phyloP scores from a whole-genome alignment of 2,797 vertebrate species.

The Streptopelia turtur region DNA sequence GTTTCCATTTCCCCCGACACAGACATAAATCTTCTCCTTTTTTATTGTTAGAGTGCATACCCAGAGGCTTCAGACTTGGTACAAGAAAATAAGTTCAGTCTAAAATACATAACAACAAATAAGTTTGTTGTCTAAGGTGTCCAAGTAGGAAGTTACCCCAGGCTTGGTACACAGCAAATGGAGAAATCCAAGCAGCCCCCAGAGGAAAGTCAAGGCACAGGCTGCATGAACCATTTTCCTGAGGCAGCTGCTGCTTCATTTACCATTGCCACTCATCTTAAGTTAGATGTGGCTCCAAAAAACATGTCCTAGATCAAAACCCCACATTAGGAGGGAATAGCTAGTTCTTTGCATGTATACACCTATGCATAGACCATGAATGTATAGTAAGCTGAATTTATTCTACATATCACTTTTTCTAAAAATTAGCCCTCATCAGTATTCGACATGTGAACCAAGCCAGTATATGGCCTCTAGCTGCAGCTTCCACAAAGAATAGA shows the following conservation, averaged over 20 bases:
- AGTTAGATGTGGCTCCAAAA: background rate
- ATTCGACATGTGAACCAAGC: background rate
- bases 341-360: background rate
- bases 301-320: background rate
- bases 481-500: background rate
- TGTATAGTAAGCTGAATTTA: background rate
- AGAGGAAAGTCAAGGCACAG: background rate
- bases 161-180: background rate
- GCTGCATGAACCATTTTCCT: background rate
- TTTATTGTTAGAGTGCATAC: background rate
- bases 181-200: background rate
- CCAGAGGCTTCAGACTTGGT: background rate
- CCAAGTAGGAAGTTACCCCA: background rate
- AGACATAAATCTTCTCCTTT: background rate
- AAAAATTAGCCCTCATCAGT: background rate
- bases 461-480: background rate
- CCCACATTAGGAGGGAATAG: background rate
- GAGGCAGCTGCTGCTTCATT: background rate
- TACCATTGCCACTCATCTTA: background rate
- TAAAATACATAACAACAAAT: background rate
- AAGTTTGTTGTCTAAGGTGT: background rate
- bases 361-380: fast-evolving
- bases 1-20: background rate
- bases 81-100: background rate
- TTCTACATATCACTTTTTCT: background rate